Base-by-base conservation (phyloP, 1,140 invertebrate species). In the Drosophila fuyamai region DNA sequence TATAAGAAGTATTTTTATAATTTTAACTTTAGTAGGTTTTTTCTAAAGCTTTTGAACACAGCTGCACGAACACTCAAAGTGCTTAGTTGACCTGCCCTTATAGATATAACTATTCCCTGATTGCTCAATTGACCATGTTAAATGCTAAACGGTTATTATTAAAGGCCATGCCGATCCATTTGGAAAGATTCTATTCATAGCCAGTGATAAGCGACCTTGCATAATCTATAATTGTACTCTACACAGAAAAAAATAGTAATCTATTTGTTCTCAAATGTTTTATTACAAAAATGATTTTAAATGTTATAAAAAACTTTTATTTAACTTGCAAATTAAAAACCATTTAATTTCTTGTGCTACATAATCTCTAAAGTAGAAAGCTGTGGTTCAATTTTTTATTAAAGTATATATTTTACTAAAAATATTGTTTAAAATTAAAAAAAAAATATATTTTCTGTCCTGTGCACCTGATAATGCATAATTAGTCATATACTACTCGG, bases 151-250 rank as follows among this genome's bases (percentile, higher is more conserved):
- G 66, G 66, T 50, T 72, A 53, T 59, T 50, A 81, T 81, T 81
- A 73, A 77, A 73, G 56, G 63, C 38, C 16, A 29, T 23, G 67
- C 60, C 53, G 47, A 41, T 76, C 40, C 29, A 56, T 29, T 46
- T 43, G 46, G 29, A 67, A 51, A 67, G n/a, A 5, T 12, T 67
- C 36, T 72, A 71, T 72, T 50, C 35, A 58, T 62, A 70, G 63
- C 36, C 61, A n/a, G 36, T 73, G 81, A 85, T 85, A 81, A 81
- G 76, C 81, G 77, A 72, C 77, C 76, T 84, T 83, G 72, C 46
- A 59, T 72, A 79, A 79, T 61, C 53, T 79, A 54, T 55, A 32
- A 41, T 23, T 40, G 44, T 40, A 32, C 12, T 16, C 13, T 23
- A 66, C 60, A 54, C 38, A 4, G 13, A 2, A 35, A 32, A 62